Evolutionary conservation across 2,113 vertebrate genomes (phyloP).

Genomic region (Chelonoidis abingdonii): DNA sequence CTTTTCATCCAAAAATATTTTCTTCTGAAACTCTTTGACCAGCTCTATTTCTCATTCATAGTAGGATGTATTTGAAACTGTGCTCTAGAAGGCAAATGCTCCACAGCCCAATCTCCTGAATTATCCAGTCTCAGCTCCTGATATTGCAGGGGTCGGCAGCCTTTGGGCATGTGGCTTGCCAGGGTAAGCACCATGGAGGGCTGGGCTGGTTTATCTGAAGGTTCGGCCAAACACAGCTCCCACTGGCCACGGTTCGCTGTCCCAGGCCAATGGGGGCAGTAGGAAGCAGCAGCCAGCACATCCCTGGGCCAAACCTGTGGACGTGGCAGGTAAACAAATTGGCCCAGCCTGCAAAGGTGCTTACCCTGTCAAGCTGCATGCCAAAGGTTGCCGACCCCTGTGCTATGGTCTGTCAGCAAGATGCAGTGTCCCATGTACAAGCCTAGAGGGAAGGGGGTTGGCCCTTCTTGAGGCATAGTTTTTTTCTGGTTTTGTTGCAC

Average conservation of each 20-base stretch:
- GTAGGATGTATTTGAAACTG: neutral
- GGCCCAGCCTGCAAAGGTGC: too few species aligned
- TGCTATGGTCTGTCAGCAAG: neutral
- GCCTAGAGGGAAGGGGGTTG: neutral
- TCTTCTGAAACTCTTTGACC: neutral
- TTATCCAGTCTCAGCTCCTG: neutral
- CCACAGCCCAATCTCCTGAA: neutral
- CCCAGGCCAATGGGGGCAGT: too few species aligned
- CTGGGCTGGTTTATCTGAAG: too few species aligned
- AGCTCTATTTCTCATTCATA: neutral
- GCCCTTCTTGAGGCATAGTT: neutral
- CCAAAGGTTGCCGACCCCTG: too few species aligned
- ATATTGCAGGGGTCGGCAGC: neutral
- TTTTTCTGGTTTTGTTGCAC: conserved; percentile 65
- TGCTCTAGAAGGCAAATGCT: neutral
- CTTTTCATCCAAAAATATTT: neutral
- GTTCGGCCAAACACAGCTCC: too few species aligned
- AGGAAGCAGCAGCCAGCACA: too few species aligned
- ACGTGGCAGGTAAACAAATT: too few species aligned
- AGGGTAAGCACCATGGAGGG: too few species aligned
- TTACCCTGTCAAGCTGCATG: too few species aligned
- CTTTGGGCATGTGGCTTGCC: too few species aligned
- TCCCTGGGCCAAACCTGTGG: too few species aligned
- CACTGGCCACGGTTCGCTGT: too few species aligned
- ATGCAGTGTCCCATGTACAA: neutral